phyloP scores from a whole-genome alignment of 2,113 vertebrate species.

The Lampris incognitus region DNA sequence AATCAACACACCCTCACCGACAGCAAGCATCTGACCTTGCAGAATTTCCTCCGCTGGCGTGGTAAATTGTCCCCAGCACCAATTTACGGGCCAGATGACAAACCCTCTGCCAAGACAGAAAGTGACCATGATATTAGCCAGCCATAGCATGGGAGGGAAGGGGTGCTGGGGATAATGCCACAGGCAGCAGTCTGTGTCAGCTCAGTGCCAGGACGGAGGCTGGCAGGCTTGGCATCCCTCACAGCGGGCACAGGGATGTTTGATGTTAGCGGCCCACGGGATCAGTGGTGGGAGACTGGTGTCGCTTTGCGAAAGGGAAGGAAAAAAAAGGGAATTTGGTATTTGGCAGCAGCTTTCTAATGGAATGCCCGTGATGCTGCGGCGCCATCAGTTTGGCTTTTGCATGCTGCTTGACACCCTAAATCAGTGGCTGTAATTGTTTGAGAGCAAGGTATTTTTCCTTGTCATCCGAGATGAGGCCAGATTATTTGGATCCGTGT shows the following conservation, averaged over 20 bases:
- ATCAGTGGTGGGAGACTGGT: slow-evolving; percentile 43
- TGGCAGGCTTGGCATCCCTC: slow-evolving; percentile 51
- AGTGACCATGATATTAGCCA: slow-evolving; percentile 64
- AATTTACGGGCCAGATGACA: slow-evolving; percentile 47
- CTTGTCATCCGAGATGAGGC: slow-evolving; percentile 21
- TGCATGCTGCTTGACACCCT: slow-evolving; percentile 2
- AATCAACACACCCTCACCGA: slow-evolving; percentile 33
- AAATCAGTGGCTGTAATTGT: slow-evolving; percentile 29
- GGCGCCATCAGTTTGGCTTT: not conserved
- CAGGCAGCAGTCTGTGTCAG: slow-evolving; percentile 56
- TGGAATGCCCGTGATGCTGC: slow-evolving; percentile 8
- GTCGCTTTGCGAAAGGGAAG: slow-evolving; percentile 34
- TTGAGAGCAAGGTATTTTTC: slow-evolving; percentile 33
- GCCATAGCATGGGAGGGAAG: slow-evolving; percentile 59
- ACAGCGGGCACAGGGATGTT: slow-evolving; percentile 16
- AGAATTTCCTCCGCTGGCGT: slow-evolving; percentile 35
- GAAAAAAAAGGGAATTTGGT: not conserved
- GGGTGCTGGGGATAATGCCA: slow-evolving; percentile 63
- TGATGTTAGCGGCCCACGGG: slow-evolving; percentile 44
- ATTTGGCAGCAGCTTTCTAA: slow-evolving; percentile 26
- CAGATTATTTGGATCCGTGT: not conserved
- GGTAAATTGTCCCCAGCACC: slow-evolving; percentile 26
- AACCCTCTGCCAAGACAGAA: slow-evolving; percentile 37
- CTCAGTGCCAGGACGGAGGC: slow-evolving; percentile 57
- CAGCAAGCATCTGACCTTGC: slow-evolving; percentile 36